These are phyloP conservation scores for Xiphorhynchus erythropygius DNA, from an alignment of 2,797 vertebrate species.

Conservation along the genomic window DNA sequence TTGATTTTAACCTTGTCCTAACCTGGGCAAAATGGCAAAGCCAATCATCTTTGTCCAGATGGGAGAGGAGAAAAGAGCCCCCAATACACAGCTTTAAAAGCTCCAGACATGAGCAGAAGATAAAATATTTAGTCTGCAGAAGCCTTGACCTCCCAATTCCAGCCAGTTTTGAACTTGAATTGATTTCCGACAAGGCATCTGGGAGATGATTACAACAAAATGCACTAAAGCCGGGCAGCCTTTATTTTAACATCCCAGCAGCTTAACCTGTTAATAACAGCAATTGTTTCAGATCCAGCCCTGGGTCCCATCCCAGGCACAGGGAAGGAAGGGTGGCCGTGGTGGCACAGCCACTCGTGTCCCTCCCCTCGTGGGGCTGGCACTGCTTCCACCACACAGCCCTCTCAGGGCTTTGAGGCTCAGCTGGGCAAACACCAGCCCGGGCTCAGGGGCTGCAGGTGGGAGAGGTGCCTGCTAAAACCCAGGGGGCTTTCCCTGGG, in stretches of 20 bases:
- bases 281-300: conserved; percentile 81
- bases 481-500: background rate
- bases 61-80: conserved; percentile 81
- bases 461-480: background rate
- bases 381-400: background rate
- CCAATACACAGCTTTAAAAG: conserved; percentile 89
- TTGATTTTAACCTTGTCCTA: conserved; percentile 92
- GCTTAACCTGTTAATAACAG: conserved; percentile 85
- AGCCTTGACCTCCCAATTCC: conserved; percentile 90
- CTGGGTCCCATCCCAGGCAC: conserved; percentile 71
- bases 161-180: conserved; percentile 90
- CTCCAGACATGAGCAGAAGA: conserved; percentile 89
- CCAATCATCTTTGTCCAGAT: conserved; percentile 84
- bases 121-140: conserved; percentile 94
- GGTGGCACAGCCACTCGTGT: background rate
- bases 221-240: conserved; percentile 88
- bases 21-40: conserved; percentile 85
- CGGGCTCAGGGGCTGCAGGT: background rate
- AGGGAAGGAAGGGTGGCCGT: conserved; percentile 54
- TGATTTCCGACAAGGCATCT: conserved; percentile 96
- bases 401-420: background rate
- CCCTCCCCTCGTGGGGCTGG: background rate
- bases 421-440: background rate
- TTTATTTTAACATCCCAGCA: conserved; percentile 85
- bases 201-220: conserved; percentile 96